Evolutionary conservation across 2,113 vertebrate genomes (phyloP).

Genomic region (Cyphomyrus discorhynchus): DNA sequence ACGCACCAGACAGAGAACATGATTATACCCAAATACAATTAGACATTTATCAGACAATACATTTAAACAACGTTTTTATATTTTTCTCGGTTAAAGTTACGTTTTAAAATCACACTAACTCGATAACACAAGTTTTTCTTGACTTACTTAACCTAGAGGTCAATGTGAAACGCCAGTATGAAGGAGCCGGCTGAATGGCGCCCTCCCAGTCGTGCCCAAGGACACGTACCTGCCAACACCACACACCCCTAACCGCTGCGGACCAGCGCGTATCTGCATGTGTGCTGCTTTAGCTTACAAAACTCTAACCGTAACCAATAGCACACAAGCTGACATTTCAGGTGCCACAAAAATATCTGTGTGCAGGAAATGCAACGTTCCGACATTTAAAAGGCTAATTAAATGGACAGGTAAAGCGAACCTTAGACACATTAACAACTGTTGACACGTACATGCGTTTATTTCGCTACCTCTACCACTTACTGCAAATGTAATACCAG

Average conservation of each 20-base stretch:
- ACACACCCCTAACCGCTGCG: background rate
- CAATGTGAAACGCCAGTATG: background rate
- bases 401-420: background rate
- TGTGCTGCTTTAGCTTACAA: background rate
- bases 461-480: background rate
- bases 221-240: background rate
- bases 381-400: background rate
- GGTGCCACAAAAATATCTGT: background rate
- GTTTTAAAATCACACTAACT: background rate
- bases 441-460: background rate
- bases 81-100: background rate
- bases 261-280: background rate
- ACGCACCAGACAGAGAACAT: background rate
- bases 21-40: background rate
- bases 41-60: background rate
- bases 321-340: background rate
- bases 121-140: background rate
- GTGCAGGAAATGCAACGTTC: background rate
- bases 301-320: background rate
- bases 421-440: background rate
- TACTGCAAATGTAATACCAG: background rate
- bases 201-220: background rate
- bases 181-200: background rate
- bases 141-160: background rate
- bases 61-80: background rate